phyloP scores from a whole-genome alignment of 2,113 vertebrate genomes.

The Synchiropus splendidus region DNA sequence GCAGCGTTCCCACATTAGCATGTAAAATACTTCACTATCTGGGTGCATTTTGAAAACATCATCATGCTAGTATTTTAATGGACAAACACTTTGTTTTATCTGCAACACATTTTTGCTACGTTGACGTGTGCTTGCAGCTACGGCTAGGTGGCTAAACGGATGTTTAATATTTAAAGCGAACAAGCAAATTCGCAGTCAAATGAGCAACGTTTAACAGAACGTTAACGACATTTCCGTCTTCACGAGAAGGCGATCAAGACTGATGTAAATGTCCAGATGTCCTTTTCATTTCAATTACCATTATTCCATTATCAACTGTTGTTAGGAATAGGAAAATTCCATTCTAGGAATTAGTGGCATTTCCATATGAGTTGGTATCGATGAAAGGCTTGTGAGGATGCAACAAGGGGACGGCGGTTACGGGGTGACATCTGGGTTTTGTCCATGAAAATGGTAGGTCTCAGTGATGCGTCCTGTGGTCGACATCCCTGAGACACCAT shows the following conservation, averaged over 20 bases:
- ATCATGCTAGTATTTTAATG: no score
- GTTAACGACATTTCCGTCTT: slow-evolving; percentile 64
- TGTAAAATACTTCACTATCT: background rate
- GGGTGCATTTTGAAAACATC: background rate
- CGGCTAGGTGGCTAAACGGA: slow-evolving; percentile 41
- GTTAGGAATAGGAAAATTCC: slow-evolving; percentile 79
- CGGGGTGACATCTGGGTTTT: slow-evolving; percentile 21
- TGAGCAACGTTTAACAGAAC: slow-evolving; percentile 75
- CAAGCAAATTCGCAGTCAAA: slow-evolving; percentile 93
- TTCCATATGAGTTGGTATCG: slow-evolving; percentile 64
- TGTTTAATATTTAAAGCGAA: slow-evolving; percentile 52
- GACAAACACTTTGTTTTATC: no score
- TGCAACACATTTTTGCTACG: no score
- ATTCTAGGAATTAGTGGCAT: slow-evolving; percentile 48
- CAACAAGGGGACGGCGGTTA: slow-evolving; percentile 46
- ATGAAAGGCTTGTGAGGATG: slow-evolving; percentile 54
- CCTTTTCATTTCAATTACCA: slow-evolving; percentile 70
- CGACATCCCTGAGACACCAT: slow-evolving; percentile 15
- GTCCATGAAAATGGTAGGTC: slow-evolving; percentile 25
- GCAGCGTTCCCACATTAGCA: background rate
- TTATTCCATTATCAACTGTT: slow-evolving; percentile 46
- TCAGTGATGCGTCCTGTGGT: slow-evolving; percentile 27
- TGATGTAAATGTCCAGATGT: slow-evolving; percentile 71
- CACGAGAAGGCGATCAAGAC: slow-evolving; percentile 61
- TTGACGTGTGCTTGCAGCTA: no score